Percentiles rank a stretch among this genome's conserved stretches.
These are phyloP conservation scores for Formicarius rufipectus DNA, from an alignment of 2,113 vertebrate species.

Conservation along the genomic window DNA sequence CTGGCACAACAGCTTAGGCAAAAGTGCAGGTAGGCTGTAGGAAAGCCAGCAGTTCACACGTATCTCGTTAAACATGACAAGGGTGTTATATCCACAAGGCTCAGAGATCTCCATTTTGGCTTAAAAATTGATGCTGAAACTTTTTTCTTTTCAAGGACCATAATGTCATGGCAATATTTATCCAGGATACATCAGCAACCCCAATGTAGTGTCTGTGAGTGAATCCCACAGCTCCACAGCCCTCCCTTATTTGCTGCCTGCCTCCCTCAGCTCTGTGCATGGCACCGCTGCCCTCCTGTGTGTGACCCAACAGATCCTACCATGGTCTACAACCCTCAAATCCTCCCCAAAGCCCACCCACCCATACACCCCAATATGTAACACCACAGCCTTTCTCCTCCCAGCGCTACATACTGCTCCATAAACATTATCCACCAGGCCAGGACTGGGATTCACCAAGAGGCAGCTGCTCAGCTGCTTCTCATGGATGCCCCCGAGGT, in stretches of 20 bases:
- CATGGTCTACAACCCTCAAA: background rate
- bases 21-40: background rate
- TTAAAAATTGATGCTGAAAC: background rate
- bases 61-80: background rate
- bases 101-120: background rate
- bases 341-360: background rate
- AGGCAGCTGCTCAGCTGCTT: background rate
- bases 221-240: background rate
- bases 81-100: background rate
- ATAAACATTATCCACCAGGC: background rate
- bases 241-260: background rate
- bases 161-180: background rate
- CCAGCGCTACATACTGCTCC: background rate
- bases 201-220: background rate
- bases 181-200: background rate
- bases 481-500: background rate
- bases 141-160: background rate
- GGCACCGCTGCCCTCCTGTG: fast-evolving
- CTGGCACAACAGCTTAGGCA: background rate
- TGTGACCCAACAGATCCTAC: background rate
- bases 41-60: background rate
- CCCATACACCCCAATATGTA: background rate
- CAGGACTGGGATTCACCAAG: background rate
- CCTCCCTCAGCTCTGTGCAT: background rate
- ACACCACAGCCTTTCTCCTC: background rate